Percentiles rank a stretch among this genome's conserved stretches.
phyloP scores from a whole-genome alignment of 2,797 vertebrate genomes.

The Selene dorsalis region DNA sequence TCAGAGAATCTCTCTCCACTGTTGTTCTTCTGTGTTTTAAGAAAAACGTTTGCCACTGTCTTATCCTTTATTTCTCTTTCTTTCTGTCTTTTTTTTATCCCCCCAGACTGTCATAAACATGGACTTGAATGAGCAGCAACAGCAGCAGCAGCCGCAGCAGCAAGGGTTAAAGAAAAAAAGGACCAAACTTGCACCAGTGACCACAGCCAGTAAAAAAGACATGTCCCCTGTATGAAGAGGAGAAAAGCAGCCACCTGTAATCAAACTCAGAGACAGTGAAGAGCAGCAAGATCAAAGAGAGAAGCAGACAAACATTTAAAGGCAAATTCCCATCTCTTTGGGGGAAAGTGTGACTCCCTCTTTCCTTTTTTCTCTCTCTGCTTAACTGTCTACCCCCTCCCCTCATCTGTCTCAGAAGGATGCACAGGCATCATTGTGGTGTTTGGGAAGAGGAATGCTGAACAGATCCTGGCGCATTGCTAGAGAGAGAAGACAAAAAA shows the following conservation, averaged over 20 bases:
- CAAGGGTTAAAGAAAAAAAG: conserved; percentile 14
- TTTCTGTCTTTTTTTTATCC: conserved; percentile 1
- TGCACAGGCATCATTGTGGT: conserved; percentile 36
- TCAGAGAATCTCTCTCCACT: not conserved
- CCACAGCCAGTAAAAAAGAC: conserved; percentile 10
- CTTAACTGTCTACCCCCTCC: conserved; percentile 46
- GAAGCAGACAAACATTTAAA: conserved; percentile 8
- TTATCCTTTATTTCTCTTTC: not conserved
- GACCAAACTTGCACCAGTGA: conserved; percentile 22
- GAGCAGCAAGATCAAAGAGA: conserved; percentile 4
- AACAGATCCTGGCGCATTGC: conserved; percentile 47
- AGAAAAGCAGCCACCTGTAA: conserved; percentile 38
- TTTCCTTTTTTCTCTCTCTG: conserved; percentile 34
- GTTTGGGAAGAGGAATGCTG: conserved; percentile 37
- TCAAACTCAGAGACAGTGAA: conserved; percentile 20
- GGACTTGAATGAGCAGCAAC: conserved; percentile 26
- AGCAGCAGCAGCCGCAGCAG: conserved; percentile 5
- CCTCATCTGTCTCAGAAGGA: conserved; percentile 51
- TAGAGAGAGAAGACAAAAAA: conserved; percentile 21
- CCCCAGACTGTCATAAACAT: conserved; percentile 34
- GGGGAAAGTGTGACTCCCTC: conserved; percentile 24
- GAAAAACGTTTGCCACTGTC: conserved; percentile 16
- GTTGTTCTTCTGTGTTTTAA: conserved; percentile 29
- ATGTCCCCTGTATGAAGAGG: conserved; percentile 9
- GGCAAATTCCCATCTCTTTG: conserved; percentile 20